Evolutionary conservation across 2,888 invertebrate genomes (phyloP).

Genomic region (Invenusta paracnida): DNA sequence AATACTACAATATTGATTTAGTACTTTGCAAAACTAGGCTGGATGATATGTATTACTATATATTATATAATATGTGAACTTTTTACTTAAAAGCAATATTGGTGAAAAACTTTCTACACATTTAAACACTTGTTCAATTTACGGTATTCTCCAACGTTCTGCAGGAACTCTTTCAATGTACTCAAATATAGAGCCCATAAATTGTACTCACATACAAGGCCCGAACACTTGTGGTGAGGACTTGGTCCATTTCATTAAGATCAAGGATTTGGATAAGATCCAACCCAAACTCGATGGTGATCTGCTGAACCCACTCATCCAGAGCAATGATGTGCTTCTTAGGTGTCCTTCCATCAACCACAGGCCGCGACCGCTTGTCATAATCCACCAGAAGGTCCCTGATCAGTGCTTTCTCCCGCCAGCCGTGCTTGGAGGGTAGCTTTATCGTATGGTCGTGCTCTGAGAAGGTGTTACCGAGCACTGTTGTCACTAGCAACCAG

Average conservation of each 20-base stretch:
- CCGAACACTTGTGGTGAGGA: slow-evolving; percentile 42
- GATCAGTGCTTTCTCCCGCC: slow-evolving; percentile 42
- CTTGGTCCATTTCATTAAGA: slow-evolving; percentile 44
- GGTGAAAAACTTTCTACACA: too few species aligned
- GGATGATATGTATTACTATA: too few species aligned
- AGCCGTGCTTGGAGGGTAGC: slow-evolving; percentile 21
- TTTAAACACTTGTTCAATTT: too few species aligned
- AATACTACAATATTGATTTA: too few species aligned
- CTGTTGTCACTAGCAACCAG: neutral
- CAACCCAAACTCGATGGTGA: slow-evolving; percentile 43
- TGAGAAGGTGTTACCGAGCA: neutral
- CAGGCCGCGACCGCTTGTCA: slow-evolving; percentile 42
- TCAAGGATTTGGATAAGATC: slow-evolving; percentile 41
- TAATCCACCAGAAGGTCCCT: slow-evolving; percentile 41
- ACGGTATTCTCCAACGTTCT: too few species aligned
- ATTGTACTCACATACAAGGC: slow-evolving; percentile 44
- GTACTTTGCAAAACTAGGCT: too few species aligned
- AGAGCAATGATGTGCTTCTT: neutral
- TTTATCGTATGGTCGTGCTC: neutral
- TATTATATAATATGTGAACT: too few species aligned
- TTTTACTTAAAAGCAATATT: too few species aligned
- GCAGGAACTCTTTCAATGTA: too few species aligned
- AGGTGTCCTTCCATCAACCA: slow-evolving; percentile 39
- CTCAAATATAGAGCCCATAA: too few species aligned
- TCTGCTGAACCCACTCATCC: slow-evolving; percentile 32